Base-by-base conservation (phyloP, 2,888 invertebrate species). In the Coleophora deauratella region DNA sequence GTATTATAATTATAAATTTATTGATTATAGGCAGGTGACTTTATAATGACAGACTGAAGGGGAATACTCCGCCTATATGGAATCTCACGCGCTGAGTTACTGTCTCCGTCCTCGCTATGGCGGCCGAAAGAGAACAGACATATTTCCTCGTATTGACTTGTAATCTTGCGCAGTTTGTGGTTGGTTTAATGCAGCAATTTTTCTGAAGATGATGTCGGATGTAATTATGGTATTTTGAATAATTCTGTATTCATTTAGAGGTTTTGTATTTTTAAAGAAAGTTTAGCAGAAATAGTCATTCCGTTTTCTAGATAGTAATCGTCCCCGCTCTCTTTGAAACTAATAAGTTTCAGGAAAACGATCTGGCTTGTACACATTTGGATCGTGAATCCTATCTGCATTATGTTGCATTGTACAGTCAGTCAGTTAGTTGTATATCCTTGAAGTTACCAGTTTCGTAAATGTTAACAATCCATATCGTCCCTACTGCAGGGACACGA, bases 1-100 rank as follows among this genome's bases (percentile, higher is more conserved):
- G 59, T 72, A 57, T 62, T 59, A 62, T 61, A 69, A 75, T 75
- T 72, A 74, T 70, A 63, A 67, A 61, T 60, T 59, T 53, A 54
- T 66, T 58, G 60, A 72, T 74, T 69, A 72, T 63, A 70, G 64
- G 54, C 54, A 57, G 57, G 55, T 59, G 57, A 57, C 57, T 61
- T 49, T 4, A 50, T 73, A 73, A 76, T 73, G 59, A 72, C 61
- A 63, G 56, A 58, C 45, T 49, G 47, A 37, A 34, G 44, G 46
- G 41, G 44, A 50, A 55, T 52, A 51, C 21, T 21, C 21, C 21
- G 21, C 21, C 21, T 21, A 21, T 21, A 6, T 6, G 6, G 21
- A 21, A 21, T 3, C 21, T 21, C 31, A n/a, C 31, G 10, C 31
- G 31, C 48, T 50, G 47, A 46, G 52, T 51, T 51, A 59, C 42